A percentile compares a stretch with the other conserved stretches of the same genome.
phyloP scores from a whole-genome alignment of 2,888 invertebrate genomes.

The Acleris literana region DNA sequence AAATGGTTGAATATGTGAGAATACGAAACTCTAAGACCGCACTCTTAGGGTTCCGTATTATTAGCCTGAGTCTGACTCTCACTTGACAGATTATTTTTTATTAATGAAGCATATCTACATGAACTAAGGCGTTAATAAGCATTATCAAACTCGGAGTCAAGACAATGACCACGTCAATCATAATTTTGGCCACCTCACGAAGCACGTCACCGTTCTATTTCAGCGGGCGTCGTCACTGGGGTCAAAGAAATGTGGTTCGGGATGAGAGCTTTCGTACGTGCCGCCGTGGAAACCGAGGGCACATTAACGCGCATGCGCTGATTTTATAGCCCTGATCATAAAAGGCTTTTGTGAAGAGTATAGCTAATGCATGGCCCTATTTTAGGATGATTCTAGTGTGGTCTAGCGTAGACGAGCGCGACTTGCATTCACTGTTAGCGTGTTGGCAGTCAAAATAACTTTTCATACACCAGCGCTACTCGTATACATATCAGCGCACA shows the following conservation, averaged over 20 bases:
- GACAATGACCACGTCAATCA: slow-evolving; percentile 65
- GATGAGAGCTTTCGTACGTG: slow-evolving; percentile 68
- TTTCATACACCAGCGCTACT: too few species aligned
- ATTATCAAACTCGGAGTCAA: slow-evolving; percentile 36
- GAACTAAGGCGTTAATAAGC: too few species aligned
- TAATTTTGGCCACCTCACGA: slow-evolving; percentile 56
- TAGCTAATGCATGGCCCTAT: slow-evolving; percentile 13
- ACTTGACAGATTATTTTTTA: too few species aligned
- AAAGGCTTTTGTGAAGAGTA: slow-evolving; percentile 25
- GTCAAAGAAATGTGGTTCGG: slow-evolving; percentile 61
- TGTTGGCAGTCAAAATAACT: too few species aligned
- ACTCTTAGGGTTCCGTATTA: too few species aligned
- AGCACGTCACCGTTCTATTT: slow-evolving; percentile 60
- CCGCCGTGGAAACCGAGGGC: slow-evolving; percentile 39
- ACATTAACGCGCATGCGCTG: slow-evolving; percentile 52
- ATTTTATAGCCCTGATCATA: slow-evolving; percentile 43
- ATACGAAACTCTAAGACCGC: too few species aligned
- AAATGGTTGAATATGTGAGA: too few species aligned
- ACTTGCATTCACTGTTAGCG: too few species aligned
- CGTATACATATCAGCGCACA: too few species aligned
- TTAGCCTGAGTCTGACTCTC: too few species aligned
- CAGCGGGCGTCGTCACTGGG: slow-evolving; percentile 58
- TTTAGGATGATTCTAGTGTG: slow-evolving; percentile 2
- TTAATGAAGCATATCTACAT: too few species aligned
- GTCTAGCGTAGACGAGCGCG: background rate